Base-by-base conservation (phyloP, 1,140 invertebrate genomes). In the Ericerus pela region DNA sequence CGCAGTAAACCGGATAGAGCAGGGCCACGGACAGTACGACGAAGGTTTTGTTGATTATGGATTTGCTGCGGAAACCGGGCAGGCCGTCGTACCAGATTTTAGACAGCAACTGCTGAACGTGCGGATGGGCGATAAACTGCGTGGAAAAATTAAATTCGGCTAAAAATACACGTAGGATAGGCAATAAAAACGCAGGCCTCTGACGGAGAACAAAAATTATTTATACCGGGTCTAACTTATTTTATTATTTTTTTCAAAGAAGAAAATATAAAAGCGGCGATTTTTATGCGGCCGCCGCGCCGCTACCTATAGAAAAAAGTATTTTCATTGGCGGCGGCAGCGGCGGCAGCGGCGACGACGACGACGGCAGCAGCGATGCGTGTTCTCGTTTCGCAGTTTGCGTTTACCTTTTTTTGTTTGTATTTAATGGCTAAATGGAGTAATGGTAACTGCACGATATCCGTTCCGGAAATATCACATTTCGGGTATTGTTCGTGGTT, bases 31-130 rank as follows among this genome's bases (percentile, higher is more conserved):
- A 76, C 2, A 77, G 66, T 11, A 89, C 79, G 41, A 88, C 82
- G 60, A 81, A 70, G 20, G 79, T 63, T 68, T 84, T 88, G 60
- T 81, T 73, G 1, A 76, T 59, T 1, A 77, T 70, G 8, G 76
- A 76, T 73, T 86, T 90, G 37, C 88, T 75, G 22, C 87, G 76
- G 68, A 92, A 92, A 10, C 88, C 87, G 2, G 88, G 88, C 12
- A 92, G 77, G 0, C 85, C 89, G 65, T 93, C 85, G 67, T 93
- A 94, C 90, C 90, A 95, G 60, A 95, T 83, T 4, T 86, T 78
- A 0, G 87, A 84, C 51, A 95, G 69, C n/a, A 93, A 71, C 69
- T 93, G 89, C 67, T 95, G 90, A 61, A 92, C 85, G 66, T 88
- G 90, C 12, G 90, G 83, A 72, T 94, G 89, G n/a, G 88, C 80